Evolutionary conservation across 2,797 vertebrate species (phyloP), one percentile per base, ranked within the genome.

Genomic region (Coracias cyanogaster): DNA sequence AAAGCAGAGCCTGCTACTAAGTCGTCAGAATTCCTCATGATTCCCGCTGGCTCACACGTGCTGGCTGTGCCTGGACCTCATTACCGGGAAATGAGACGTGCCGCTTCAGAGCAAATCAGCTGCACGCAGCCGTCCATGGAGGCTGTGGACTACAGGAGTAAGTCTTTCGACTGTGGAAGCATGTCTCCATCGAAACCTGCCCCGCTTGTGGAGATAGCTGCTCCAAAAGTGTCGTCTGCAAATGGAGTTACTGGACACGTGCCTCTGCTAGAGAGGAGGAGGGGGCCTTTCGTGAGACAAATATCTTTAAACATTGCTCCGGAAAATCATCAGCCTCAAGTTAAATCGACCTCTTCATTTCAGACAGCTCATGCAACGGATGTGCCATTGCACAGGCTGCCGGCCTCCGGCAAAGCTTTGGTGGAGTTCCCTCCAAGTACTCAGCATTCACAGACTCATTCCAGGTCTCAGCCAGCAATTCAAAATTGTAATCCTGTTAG

Each of bases 261-360:
- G 72, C 99, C 99, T 79, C 98, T 99, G 21, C 98, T 99, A 82
- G 99, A 99, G 97, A 98, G 99, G 90, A 98, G 99, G 94, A 98
- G 99, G 64, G 99, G 99, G 2, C 99, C 99, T 15, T 98, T 99
- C 89, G 98, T 99, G 65, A 98, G 99, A 41, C 99, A 99, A 64
- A 99, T 99, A 98, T 99, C 99, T 96, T 97, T 99, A 97, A 99
- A 99, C 97, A 99, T 99, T 86, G 97, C 98, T 93, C 98, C 99
- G 10, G 99, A 99, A 93, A 98, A 94, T 97, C 98, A 98, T 45
- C 98, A 98, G 74, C 87, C 98, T 60, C 95, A 98, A 52, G 94
- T 95, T 18, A 98, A 99, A 97, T 93, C 94, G 1, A 94, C 97
- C 18, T 46, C 97, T 41, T 98, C 98, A 7, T 96, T 99, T 57